A percentile compares a stretch with the other conserved stretches of the same genome.
Conservation (phyloP, 23 tunicate species). For the Aplidium turbinatum region DNA sequence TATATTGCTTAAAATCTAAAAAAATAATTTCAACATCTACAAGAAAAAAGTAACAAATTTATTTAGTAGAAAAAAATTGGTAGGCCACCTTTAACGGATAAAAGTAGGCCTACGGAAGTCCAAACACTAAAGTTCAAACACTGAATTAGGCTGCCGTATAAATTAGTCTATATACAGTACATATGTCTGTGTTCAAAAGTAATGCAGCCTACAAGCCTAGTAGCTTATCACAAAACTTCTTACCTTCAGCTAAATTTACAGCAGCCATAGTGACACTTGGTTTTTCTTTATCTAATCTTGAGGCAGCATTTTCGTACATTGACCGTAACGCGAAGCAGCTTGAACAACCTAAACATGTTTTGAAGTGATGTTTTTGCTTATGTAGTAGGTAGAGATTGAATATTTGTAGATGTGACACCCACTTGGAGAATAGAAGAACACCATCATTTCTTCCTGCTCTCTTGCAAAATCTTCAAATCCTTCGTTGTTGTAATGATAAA, state of each 20-base stretch:
- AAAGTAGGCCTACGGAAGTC: too few species aligned
- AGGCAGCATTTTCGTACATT: slow-evolving; percentile 75
- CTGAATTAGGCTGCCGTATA: too few species aligned
- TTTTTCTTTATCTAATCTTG: slow-evolving; percentile 50
- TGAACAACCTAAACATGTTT: slow-evolving; percentile 30
- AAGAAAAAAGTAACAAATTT: too few species aligned
- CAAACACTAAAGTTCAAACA: too few species aligned
- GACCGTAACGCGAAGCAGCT: slow-evolving; percentile 47
- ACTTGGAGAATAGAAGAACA: slow-evolving; percentile 83
- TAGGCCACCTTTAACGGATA: neutral
- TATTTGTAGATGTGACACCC: neutral
- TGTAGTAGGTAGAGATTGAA: neutral
- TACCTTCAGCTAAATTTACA: slow-evolving; percentile 76
- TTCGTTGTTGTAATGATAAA: slow-evolving; percentile 50
- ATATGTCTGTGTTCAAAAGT: too few species aligned
- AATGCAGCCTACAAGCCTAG: too few species aligned
- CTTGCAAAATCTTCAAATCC: slow-evolving; percentile 61
- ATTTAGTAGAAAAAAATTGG: neutral
- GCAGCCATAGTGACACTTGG: slow-evolving; percentile 69
- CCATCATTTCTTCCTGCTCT: slow-evolving; percentile 75
- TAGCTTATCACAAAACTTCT: neutral
- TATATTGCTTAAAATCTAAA: too few species aligned
- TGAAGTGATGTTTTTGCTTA: neutral
- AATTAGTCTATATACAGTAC: too few species aligned
- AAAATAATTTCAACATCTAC: too few species aligned